Evolutionary conservation across 2,113 vertebrate species (phyloP), one percentile per base, ranked within the genome.

Genomic region (Neopipo cinnamomea): DNA sequence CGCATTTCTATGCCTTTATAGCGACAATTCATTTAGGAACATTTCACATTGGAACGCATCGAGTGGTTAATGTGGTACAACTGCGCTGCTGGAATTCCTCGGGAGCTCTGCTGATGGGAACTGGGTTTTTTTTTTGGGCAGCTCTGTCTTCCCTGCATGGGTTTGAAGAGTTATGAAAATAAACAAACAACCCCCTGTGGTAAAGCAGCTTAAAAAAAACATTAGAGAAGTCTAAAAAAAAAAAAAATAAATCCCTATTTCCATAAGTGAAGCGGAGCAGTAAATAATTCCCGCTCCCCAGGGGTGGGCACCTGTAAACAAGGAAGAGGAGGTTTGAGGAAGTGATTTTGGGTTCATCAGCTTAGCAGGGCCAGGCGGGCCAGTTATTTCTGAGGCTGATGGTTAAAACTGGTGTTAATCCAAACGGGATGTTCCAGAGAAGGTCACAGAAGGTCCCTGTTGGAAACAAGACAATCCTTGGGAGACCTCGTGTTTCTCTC

Each of bases 11-110:
- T 75, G 81, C 5, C 28, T 8, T 65, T 56, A 1, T 3, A 72
- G 18, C 44, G 22, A 50, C 44, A 19, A 50, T 25, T 58, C 5
- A 33, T 82, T 87, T 35, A 61, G 66, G 74, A 56, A 5, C 19
- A 25, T 78, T 93, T 75, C 44, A 18, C 8, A 9, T 30, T 17
- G 19, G 61, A 85, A 49, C 9, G 35, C 3, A 1, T 67, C 63
- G 56, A 1, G 10, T 0, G 2, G 41, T 88, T 41, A 19, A n/a
- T 23, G 8, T 5, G 23, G 9, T 20, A 37, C 3, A 8, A 4
- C 19, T 8, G 47, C 12, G 19, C n/a, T 21, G 41, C 31, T 42
- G n/a, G 76, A 74, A 74, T 55, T 35, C 30, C 50, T 76, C 55
- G 22, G 16, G 9, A 91, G 74, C 23, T 56, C 0, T 35, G 46